Conservation (phyloP, 2,797 vertebrate genomes). For the Lerista edwardsae region DNA sequence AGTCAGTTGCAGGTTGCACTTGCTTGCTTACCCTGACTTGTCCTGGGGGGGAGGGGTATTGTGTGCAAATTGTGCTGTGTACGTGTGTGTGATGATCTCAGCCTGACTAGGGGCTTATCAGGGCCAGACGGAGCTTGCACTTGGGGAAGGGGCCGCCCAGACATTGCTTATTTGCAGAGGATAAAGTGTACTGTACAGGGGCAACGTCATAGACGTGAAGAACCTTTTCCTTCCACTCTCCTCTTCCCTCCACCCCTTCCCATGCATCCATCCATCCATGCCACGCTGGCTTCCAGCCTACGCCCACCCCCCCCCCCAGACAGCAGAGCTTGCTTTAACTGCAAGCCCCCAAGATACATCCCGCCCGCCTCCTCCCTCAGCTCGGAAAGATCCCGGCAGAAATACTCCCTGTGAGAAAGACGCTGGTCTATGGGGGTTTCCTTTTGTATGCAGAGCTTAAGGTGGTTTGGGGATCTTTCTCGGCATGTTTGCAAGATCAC, state of each 20-base stretch:
- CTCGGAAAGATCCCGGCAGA: not conserved
- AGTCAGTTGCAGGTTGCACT: not conserved
- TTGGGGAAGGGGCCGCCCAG: slow-evolving; percentile 37
- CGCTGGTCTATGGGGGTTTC: not conserved
- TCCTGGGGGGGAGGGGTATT: not conserved
- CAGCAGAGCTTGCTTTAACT: slow-evolving; percentile 20
- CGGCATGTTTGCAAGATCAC: not conserved
- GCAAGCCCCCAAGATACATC: not conserved
- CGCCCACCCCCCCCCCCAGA: slow-evolving; percentile 8
- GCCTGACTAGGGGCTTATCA: slow-evolving; percentile 53
- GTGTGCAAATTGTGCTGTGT: slow-evolving; percentile 20
- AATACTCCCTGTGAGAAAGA: not conserved
- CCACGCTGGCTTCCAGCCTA: slow-evolving; percentile 12
- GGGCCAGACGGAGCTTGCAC: slow-evolving; percentile 49
- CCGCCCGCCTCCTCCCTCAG: not conserved
- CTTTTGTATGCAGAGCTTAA: not conserved
- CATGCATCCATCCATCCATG: not conserved
- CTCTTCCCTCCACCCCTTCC: not conserved
- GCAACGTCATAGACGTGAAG: slow-evolving; percentile 31
- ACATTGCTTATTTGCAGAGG: slow-evolving; percentile 49
- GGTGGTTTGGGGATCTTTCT: not conserved
- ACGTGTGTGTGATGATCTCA: slow-evolving; percentile 37
- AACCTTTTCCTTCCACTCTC: not conserved
- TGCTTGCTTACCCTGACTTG: not conserved
- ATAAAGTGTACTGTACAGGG: slow-evolving; percentile 50